Base-by-base conservation (phyloP, 2,888 invertebrate genomes). In the Asteroscopus sphinx region DNA sequence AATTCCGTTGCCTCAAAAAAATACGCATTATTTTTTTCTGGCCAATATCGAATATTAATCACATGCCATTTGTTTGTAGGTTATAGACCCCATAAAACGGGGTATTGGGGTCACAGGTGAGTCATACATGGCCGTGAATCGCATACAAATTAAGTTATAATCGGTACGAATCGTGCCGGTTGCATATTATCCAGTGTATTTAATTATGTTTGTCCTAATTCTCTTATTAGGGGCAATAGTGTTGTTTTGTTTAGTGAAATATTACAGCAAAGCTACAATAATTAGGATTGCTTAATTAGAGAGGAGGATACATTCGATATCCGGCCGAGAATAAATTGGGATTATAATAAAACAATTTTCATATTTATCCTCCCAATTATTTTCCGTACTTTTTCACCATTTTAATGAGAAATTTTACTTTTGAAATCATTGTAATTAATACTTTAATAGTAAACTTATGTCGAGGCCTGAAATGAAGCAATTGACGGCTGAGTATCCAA, bases 31-130 rank as follows among this genome's bases (percentile, higher is more conserved):
- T 26, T 48, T 48, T 15, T 33, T 39, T 36, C 13, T 48, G 53
- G n/a, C 32, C 48, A 45, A 36, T 7, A 13, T 40, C 25, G 42
- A 33, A 52, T 69, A 69, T 56, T 69, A 52, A 67, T 67, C 12
- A 40, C 21, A 32, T 57, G 44, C 28, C 51, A 40, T 60, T 48
- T 58, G 41, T 60, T 66, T 59, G 71, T 67, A 44, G 63, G 71
- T 46, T 51, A 35, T 58, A 36, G 52, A 61, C 60, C 52, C 37
- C 66, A 54, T 37, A 25, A 42, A 25, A 36, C 5, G 37, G 37
- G 51, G 47, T 11, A 61, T 56, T 37, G 47, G 41, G 56, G 70
- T 56, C 51, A 51, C 11, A n/a, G 33, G 45, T 52, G 59, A 69
- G 13, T 56, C 49, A 61, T n/a, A n/a, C n/a, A n/a, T 17, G 33